Evolutionary conservation across 2,113 vertebrate species (phyloP).

Genomic region (Ictalurus furcatus): DNA sequence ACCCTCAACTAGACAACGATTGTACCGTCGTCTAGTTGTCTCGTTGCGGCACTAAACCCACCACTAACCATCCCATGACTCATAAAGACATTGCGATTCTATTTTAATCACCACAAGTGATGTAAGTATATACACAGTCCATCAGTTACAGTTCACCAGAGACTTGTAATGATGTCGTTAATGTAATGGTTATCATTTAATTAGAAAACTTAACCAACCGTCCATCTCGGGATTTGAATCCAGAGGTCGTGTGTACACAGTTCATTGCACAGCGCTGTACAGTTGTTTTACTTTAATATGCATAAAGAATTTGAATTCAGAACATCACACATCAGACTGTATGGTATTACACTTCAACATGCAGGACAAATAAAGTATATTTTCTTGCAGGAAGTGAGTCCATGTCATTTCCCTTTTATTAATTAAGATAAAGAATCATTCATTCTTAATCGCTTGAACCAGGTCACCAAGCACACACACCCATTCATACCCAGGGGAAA

Average conservation of each 20-base stretch:
- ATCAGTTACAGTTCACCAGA: not conserved
- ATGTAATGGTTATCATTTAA: not conserved
- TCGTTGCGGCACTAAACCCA: not conserved
- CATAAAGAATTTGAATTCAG: not conserved
- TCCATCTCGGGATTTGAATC: not conserved
- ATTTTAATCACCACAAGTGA: conserved; percentile 1
- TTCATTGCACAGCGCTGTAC: conserved; percentile 1
- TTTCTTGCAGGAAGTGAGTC: conserved; percentile 25
- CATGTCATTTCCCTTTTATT: not conserved
- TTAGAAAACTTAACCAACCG: not conserved
- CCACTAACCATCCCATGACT: not conserved
- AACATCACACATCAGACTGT: not conserved
- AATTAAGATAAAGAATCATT: not conserved
- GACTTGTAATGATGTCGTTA: not conserved
- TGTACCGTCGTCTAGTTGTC: too few species aligned
- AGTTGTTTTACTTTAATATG: not conserved
- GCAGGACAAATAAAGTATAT: conserved; percentile 38
- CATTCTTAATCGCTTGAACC: not conserved
- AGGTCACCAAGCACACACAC: not conserved
- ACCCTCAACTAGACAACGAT: conserved; percentile 81
- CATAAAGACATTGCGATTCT: not conserved
- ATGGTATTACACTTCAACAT: not conserved
- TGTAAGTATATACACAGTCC: not conserved
- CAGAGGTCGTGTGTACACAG: not conserved
- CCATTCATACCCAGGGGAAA: not conserved